Conservation (phyloP, 2,797 vertebrate species). For the Cuculus canorus region DNA sequence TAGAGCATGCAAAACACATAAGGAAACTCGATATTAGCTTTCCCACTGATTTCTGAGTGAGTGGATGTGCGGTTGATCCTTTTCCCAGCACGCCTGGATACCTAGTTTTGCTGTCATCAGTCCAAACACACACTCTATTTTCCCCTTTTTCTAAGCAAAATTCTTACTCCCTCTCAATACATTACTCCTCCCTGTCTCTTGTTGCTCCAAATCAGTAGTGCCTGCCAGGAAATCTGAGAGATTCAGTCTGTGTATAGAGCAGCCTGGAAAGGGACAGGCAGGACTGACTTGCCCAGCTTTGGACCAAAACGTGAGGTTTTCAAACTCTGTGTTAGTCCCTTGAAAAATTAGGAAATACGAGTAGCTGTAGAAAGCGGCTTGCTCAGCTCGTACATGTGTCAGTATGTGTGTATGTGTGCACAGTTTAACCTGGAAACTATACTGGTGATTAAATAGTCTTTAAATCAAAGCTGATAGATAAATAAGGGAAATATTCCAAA, state of each 20-base stretch:
- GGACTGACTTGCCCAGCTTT: neutral
- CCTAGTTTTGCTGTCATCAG: conserved; percentile 65
- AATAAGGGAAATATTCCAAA: conserved; percentile 49
- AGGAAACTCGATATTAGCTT: conserved; percentile 6
- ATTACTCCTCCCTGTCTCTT: conserved; percentile 33
- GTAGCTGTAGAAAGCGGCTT: neutral
- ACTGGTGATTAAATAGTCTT: conserved; percentile 26
- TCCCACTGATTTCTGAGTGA: conserved; percentile 42
- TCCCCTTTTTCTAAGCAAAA: conserved; percentile 45
- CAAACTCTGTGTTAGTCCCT: neutral
- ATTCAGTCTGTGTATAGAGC: neutral
- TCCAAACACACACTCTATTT: conserved; percentile 56
- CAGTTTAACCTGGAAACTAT: neutral
- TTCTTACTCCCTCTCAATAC: neutral
- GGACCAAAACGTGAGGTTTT: neutral
- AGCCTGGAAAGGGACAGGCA: neutral
- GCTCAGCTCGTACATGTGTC: neutral
- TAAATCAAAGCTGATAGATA: conserved; percentile 45
- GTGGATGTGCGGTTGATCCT: neutral
- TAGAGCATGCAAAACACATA: neutral
- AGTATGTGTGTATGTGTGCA: neutral
- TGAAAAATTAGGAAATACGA: neutral
- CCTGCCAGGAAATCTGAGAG: conserved; percentile 2
- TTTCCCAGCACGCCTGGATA: conserved; percentile 53
- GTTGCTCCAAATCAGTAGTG: neutral